Base-by-base conservation (phyloP, 2,113 vertebrate genomes). In the Catagonus wagneri region DNA sequence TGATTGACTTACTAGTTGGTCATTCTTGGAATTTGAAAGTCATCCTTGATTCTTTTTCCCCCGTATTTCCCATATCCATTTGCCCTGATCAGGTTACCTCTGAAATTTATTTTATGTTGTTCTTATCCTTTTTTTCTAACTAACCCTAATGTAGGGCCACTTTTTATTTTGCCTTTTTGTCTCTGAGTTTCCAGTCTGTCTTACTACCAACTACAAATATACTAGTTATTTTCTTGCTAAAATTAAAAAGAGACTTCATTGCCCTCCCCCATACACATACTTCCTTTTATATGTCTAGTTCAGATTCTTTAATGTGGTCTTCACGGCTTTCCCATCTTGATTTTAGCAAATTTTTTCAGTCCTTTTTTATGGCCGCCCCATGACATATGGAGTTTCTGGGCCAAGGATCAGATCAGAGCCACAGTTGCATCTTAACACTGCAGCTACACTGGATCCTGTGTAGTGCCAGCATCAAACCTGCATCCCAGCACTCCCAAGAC, bases 11-110 rank as follows among this genome's bases (percentile, higher is more conserved):
- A 68, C 3, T 52, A 12, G 8, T 34, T 79, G 90, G 56, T 23
- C 29, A 10, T 89, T 92, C 68, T 44, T 96, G 68, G n/a, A 79
- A 88, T 94, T 94, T 89, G 56, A 92, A 29, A 81, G 16, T 93
- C 68, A 72, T 56, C 19, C 6, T 81, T 74, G 50, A 29, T 72
- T 80, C 12, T 56, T 88, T 84, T 69, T 61, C 39, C 14, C 44
- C 52, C 54, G 15, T 27, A 92, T 95, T 96, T 96, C 22, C 19
- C 7, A 60, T 32, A 65, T 80, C 17, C 4, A 71, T 0, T 93
- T 95, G 56, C 63, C 58, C 25, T 78, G 22, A 89, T 90, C 32
- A 66, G 56, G 13, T 74, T 90, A 75, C 6, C 6, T 61, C 27
- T 83, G 32, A 92, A 78, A 86, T 93, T 81, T 83, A 20, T 81